phyloP scores from a whole-genome alignment of 2,888 invertebrate species.

The Parelbella ahira region DNA sequence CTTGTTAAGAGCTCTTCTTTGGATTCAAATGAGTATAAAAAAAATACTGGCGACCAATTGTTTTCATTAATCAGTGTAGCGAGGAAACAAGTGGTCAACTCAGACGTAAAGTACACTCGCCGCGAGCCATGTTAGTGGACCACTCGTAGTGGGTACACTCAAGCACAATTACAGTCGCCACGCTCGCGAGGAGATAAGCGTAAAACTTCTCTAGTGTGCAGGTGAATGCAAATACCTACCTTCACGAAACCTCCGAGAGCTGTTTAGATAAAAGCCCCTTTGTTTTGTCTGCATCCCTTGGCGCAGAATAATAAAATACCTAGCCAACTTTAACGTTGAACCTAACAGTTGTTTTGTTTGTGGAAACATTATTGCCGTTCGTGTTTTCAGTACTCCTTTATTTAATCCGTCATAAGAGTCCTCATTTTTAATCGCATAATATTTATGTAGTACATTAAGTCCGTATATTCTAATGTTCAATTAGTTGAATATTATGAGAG shows the following conservation, averaged over 20 bases:
- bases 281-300: slow-evolving; percentile 42
- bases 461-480: too few species aligned
- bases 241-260: slow-evolving; percentile 31
- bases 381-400: too few species aligned
- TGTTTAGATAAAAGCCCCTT: slow-evolving; percentile 44
- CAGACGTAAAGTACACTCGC: slow-evolving; percentile 38
- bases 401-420: too few species aligned
- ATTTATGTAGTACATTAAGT: too few species aligned
- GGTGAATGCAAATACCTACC: slow-evolving; percentile 52
- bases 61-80: too few species aligned
- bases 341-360: slow-evolving; percentile 27
- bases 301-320: slow-evolving; percentile 28
- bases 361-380: slow-evolving; percentile 22
- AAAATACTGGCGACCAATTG: too few species aligned
- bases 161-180: slow-evolving; percentile 55
- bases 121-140: slow-evolving; percentile 47
- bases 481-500: too few species aligned
- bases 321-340: slow-evolving; percentile 25
- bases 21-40: too few species aligned
- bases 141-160: slow-evolving; percentile 39
- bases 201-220: slow-evolving; percentile 45
- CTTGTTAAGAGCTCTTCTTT: too few species aligned
- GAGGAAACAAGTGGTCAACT: too few species aligned
- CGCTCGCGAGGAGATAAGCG: slow-evolving; percentile 45
- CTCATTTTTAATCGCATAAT: too few species aligned